Percentiles rank a stretch among this genome's conserved stretches.
Conservation (phyloP, 2,888 invertebrate genomes). For the Diloba caeruleocephala region DNA sequence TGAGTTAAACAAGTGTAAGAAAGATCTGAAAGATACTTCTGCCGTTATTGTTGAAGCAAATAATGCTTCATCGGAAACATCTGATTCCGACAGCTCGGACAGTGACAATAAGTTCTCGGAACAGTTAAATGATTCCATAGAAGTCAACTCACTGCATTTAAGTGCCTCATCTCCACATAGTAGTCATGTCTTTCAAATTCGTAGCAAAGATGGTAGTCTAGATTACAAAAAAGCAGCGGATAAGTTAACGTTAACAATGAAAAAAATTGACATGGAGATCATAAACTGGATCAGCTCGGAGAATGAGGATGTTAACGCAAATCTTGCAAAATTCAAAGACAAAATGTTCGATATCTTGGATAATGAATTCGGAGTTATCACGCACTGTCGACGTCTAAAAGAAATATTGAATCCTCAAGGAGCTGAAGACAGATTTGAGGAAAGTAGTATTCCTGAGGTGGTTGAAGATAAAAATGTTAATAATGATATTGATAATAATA, state of each 20-base stretch:
- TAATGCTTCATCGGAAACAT: slow-evolving; percentile 30
- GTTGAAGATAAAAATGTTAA: not conserved
- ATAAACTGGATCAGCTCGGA: slow-evolving; percentile 65
- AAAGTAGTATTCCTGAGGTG: not conserved
- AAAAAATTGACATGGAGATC: slow-evolving; percentile 66
- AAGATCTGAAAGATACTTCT: not conserved
- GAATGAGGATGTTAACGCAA: slow-evolving; percentile 44
- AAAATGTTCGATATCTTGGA: slow-evolving; percentile 61
- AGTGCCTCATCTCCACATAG: slow-evolving; percentile 53
- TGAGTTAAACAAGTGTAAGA: slow-evolving; percentile 29
- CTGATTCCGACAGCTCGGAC: slow-evolving; percentile 26
- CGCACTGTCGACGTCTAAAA: slow-evolving; percentile 58
- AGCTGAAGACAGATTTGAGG: not conserved
- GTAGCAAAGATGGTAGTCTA: slow-evolving; percentile 9
- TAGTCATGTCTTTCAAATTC: slow-evolving; percentile 2
- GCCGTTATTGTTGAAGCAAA: not conserved
- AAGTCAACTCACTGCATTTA: slow-evolving; percentile 49
- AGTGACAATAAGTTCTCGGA: slow-evolving; percentile 19
- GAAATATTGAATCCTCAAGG: slow-evolving; percentile 19
- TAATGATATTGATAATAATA: not conserved
- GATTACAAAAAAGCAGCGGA: slow-evolving; percentile 48
- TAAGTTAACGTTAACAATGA: slow-evolving; percentile 55
- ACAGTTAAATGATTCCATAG: slow-evolving; percentile 22
- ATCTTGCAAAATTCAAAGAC: slow-evolving; percentile 50
- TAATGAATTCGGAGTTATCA: slow-evolving; percentile 62